Evolutionary conservation across 2,888 invertebrate species (phyloP).

Genomic region (Octodonta nipae): DNA sequence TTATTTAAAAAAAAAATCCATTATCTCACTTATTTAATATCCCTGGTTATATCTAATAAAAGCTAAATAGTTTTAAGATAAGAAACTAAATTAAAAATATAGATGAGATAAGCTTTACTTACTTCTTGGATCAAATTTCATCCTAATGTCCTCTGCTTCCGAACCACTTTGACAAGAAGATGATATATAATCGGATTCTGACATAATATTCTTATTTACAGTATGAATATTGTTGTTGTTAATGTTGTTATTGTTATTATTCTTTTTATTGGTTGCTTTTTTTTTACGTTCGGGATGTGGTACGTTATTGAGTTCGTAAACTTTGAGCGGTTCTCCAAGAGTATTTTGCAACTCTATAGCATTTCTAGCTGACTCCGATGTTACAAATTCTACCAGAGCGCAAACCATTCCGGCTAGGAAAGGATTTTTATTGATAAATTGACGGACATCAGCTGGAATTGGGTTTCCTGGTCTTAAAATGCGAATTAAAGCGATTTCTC

Average conservation of each 20-base stretch:
- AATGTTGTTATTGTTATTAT: conserved; percentile 41
- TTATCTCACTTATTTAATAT: no score
- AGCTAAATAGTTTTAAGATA: no score
- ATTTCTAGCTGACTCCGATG: conserved; percentile 71
- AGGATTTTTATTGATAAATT: conserved; percentile 81
- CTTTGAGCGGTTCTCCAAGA: conserved; percentile 49
- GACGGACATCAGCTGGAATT: conserved; percentile 79
- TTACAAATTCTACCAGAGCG: conserved; percentile 82
- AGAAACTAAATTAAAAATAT: no score
- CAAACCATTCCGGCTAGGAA: conserved; percentile 75
- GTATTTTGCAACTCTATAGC: conserved; percentile 57
- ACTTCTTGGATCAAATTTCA: conserved; percentile 32
- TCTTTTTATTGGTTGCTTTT: conserved; percentile 51
- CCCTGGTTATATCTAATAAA: no score
- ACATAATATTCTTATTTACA: conserved; percentile 13
- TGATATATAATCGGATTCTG: conserved; percentile 30
- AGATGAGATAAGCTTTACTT: no score
- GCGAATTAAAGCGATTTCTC: conserved; percentile 78
- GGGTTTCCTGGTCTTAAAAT: conserved; percentile 80
- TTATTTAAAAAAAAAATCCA: no score
- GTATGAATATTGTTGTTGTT: conserved; percentile 39
- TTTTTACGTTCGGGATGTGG: conserved; percentile 60
- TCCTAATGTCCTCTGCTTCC: conserved; percentile 38
- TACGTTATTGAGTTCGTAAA: conserved; percentile 62
- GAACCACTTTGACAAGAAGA: conserved; percentile 42